Conservation (phyloP, 2,888 invertebrate species). For the Folsomia manolachei region DNA sequence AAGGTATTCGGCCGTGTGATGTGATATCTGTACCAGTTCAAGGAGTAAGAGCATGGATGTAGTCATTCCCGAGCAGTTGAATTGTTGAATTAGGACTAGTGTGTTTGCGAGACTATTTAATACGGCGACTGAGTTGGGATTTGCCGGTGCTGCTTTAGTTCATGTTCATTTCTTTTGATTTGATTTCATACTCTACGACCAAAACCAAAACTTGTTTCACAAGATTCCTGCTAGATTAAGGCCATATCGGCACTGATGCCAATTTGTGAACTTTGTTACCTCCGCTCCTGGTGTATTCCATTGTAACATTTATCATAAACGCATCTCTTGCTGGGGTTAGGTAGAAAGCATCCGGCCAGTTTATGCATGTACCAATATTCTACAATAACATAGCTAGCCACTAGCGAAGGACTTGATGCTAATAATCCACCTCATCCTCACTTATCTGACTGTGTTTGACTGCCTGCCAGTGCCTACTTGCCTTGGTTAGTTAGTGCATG, state of each 20-base stretch:
- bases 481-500: no score
- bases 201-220: slow-evolving; percentile 50
- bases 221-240: slow-evolving; percentile 49
- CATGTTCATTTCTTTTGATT: slow-evolving; percentile 1
- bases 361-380: no score
- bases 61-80: no score
- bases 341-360: not conserved
- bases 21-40: not conserved
- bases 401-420: no score
- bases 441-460: not conserved
- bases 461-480: not conserved
- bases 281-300: slow-evolving; percentile 13
- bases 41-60: no score
- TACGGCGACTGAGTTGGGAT: not conserved
- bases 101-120: no score
- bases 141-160: slow-evolving; percentile 12
- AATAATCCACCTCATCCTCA: not conserved
- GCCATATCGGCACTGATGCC: slow-evolving; percentile 48
- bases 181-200: no score
- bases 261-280: slow-evolving; percentile 49
- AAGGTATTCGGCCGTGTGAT: slow-evolving; percentile 8
- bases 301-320: slow-evolving; percentile 16
- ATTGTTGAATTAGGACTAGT: no score
- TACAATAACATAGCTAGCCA: no score
- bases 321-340: not conserved